Percentiles rank a stretch among this genome's conserved stretches.
phyloP scores from a whole-genome alignment of 2,797 vertebrate genomes.

The Steatocranus sp. region DNA sequence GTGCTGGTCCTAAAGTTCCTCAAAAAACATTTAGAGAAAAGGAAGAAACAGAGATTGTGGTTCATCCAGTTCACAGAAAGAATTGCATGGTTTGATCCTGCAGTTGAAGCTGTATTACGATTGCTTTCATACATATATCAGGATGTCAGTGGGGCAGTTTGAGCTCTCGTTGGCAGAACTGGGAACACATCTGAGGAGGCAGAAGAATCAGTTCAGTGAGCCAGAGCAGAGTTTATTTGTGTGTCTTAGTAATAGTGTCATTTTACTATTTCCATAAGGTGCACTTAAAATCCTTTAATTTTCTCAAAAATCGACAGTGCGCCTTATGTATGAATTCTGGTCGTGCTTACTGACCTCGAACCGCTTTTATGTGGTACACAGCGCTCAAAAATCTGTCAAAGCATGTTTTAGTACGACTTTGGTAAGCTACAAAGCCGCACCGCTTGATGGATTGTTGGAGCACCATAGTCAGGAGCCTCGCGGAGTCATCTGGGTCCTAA shows the following conservation, averaged over 20 bases:
- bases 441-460: accelerated
- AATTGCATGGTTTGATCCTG: background rate
- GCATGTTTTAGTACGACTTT: accelerated
- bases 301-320: accelerated
- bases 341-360: background rate
- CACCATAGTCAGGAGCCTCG: accelerated
- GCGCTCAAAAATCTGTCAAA: accelerated
- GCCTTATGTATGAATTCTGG: background rate
- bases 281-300: background rate
- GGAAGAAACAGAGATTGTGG: accelerated
- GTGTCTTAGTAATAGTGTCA: background rate
- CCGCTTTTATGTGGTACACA: accelerated
- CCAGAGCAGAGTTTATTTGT: background rate
- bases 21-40: background rate
- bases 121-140: background rate
- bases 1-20: background rate
- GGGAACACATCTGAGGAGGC: background rate
- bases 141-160: background rate
- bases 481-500: accelerated
- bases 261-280: background rate
- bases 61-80: background rate
- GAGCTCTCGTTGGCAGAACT: background rate
- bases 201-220: background rate
- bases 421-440: accelerated
- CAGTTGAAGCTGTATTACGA: background rate